Evolutionary conservation across 2,888 invertebrate genomes (phyloP).

Genomic region (Cotesia congregata): DNA sequence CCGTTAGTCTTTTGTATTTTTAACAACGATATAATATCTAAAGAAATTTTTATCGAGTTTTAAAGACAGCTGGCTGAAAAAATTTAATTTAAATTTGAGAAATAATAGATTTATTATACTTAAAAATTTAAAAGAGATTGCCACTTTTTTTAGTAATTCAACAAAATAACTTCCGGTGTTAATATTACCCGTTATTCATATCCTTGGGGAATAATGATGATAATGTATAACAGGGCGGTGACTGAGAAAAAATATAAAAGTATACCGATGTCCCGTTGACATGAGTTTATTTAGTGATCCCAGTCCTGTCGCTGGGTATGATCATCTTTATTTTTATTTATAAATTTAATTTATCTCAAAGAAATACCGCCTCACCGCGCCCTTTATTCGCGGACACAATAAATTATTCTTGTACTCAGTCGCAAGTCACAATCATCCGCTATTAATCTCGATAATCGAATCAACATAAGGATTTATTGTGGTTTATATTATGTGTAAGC

Average conservation of each 20-base stretch:
- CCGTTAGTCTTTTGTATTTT: no score
- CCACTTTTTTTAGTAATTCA: slow-evolving; percentile 14
- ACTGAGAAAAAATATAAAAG: slow-evolving; percentile 57
- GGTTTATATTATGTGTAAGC: slow-evolving; percentile 40
- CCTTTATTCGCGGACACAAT: slow-evolving; percentile 34
- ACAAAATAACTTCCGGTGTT: slow-evolving; percentile 36
- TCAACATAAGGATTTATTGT: slow-evolving; percentile 54
- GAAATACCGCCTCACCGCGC: slow-evolving; percentile 31
- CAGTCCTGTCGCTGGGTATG: no score
- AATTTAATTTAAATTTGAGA: not conserved
- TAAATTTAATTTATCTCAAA: slow-evolving; percentile 34
- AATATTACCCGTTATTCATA: slow-evolving; percentile 25
- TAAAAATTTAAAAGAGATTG: not conserved
- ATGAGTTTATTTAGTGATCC: slow-evolving; percentile 34
- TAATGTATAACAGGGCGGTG: slow-evolving; percentile 44
- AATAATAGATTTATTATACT: not conserved
- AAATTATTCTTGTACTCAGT: slow-evolving; percentile 46
- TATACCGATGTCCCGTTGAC: slow-evolving; percentile 58
- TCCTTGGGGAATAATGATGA: not conserved
- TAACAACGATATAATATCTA: no score
- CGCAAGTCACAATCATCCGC: slow-evolving; percentile 55
- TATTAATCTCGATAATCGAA: slow-evolving; percentile 67
- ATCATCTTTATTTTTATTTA: slow-evolving; percentile 5
- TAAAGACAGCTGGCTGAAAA: not conserved
- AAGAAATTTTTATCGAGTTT: no score